phyloP scores from a whole-genome alignment of 2,113 vertebrate species.

The Percina caprodes region DNA sequence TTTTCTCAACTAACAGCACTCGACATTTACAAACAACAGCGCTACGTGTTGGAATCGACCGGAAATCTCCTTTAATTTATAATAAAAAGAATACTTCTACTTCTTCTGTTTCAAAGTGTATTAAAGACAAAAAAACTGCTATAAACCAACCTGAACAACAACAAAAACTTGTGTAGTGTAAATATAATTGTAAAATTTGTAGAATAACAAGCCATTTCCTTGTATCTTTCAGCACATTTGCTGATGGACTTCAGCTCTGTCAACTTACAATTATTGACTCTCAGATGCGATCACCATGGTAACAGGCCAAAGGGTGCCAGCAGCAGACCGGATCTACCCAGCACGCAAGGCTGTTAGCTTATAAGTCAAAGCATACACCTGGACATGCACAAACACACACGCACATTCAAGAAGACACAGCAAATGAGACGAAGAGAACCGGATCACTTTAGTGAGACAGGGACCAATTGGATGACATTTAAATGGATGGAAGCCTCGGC shows the following conservation, averaged over 20 bases:
- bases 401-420: constrained; percentile 9
- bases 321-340: constrained; percentile 31
- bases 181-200: constrained; percentile 13
- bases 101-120: background rate
- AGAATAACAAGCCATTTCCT: constrained; percentile 10
- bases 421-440: constrained; percentile 33
- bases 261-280: constrained; percentile 61
- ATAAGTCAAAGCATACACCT: too few relatives aligned
- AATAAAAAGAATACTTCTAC: background rate
- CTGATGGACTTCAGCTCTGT: constrained; percentile 48
- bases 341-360: constrained; percentile 35
- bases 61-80: too few relatives aligned
- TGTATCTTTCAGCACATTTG: constrained; percentile 14
- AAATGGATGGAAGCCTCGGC: constrained; percentile 47
- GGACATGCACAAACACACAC: background rate
- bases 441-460: constrained; percentile 41
- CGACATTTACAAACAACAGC: too few relatives aligned
- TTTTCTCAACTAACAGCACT: too few relatives aligned
- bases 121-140: background rate
- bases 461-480: constrained; percentile 59
- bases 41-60: too few relatives aligned
- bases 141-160: background rate
- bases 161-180: background rate
- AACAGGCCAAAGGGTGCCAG: constrained; percentile 64
- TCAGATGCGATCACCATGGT: constrained; percentile 71